phyloP scores from a whole-genome alignment of 2,888 invertebrate species.

The Smittia aterrima region DNA sequence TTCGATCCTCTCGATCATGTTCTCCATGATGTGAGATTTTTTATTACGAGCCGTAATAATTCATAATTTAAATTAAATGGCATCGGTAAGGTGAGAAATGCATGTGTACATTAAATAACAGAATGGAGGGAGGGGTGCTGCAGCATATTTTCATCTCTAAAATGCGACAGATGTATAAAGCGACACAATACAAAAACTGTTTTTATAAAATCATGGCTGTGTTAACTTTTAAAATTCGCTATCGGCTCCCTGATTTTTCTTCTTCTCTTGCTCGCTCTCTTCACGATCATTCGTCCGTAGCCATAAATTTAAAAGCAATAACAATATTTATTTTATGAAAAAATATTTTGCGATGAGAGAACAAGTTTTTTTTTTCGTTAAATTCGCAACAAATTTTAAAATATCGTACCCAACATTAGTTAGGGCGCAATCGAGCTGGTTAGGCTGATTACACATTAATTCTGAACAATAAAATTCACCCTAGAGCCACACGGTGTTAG shows the following conservation, averaged over 20 bases:
- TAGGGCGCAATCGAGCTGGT: constrained; percentile 12
- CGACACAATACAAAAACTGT: neutral
- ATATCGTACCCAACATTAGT: neutral
- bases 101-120: neutral
- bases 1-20: too few relatives aligned
- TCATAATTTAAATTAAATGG: constrained; percentile 21
- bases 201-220: constrained; percentile 36
- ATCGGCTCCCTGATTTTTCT: neutral
- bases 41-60: constrained; percentile 27
- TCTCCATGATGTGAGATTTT: too few relatives aligned
- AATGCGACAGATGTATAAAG: constrained; percentile 27
- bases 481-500: neutral
- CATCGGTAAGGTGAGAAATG: constrained; percentile 21
- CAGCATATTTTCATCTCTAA: neutral
- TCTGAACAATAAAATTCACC: constrained; percentile 12
- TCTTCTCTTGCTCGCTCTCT: too few relatives aligned
- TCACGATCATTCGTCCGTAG: constrained; percentile 13
- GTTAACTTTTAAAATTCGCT: neutral
- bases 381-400: neutral
- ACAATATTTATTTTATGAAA: constrained; percentile 35
- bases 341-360: constrained; percentile 6
- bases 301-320: constrained; percentile 34
- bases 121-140: constrained; percentile 7
- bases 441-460: constrained; percentile 7
- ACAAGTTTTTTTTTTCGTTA: too few relatives aligned